Evolutionary conservation across 2,797 vertebrate genomes (phyloP).

Genomic region (Cygnus olor): DNA sequence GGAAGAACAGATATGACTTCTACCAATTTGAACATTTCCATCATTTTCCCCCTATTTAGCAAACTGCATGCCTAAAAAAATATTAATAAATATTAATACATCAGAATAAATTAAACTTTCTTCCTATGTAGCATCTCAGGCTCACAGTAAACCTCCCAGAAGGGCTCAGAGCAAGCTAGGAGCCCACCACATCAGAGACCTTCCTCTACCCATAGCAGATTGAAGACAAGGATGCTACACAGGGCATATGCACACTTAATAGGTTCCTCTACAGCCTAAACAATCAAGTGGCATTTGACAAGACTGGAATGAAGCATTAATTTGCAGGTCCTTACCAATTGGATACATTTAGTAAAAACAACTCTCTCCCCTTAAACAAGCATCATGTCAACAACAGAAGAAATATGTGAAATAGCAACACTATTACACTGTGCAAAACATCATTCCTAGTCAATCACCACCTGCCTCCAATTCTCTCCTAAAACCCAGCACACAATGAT

Average conservation of each 20-base stretch:
- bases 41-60: background rate
- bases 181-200: background rate
- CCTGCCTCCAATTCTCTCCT: background rate
- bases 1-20: background rate
- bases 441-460: background rate
- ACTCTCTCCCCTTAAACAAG: background rate
- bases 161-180: background rate
- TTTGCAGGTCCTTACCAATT: background rate
- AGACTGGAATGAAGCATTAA: background rate
- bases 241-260: background rate
- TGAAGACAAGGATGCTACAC: background rate
- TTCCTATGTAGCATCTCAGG: constrained; percentile 17
- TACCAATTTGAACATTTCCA: background rate
- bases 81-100: background rate
- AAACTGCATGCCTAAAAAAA: background rate
- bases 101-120: constrained; percentile 56
- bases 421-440: background rate
- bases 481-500: background rate
- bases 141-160: constrained; percentile 6
- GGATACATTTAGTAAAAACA: too few relatives aligned
- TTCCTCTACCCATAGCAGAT: constrained; percentile 37
- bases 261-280: background rate
- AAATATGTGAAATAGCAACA: background rate
- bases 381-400: background rate
- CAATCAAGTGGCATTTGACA: background rate